These are phyloP conservation scores for Phalera bucephala DNA, from an alignment of 2,888 invertebrate genomes.

Conservation along the genomic window DNA sequence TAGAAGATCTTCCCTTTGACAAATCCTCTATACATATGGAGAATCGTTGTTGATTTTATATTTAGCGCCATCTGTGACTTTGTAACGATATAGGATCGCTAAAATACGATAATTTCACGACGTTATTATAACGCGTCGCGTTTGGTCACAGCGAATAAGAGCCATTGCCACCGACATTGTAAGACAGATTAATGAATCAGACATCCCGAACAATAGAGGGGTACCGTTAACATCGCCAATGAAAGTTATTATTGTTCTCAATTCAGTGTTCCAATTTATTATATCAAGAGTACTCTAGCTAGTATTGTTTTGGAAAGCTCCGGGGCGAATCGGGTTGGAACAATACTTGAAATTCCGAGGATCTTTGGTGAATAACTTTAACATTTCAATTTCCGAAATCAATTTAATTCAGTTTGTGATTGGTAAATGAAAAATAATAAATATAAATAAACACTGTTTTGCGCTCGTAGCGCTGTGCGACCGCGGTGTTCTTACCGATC, in stretches of 20 bases:
- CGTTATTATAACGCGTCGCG: too few relatives aligned
- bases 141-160: too few relatives aligned
- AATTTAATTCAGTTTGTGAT: slow-evolving; percentile 14
- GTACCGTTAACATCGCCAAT: slow-evolving; percentile 40
- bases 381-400: slow-evolving; percentile 13
- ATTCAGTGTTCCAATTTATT: slow-evolving; percentile 48
- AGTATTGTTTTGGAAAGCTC: slow-evolving; percentile 40
- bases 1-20: too few relatives aligned
- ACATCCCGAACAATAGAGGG: slow-evolving; percentile 36
- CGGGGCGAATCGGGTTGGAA: slow-evolving; percentile 18
- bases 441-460: too few relatives aligned
- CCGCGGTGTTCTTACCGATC: too few relatives aligned
- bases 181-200: slow-evolving; percentile 42
- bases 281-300: slow-evolving; percentile 41
- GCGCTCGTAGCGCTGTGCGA: too few relatives aligned
- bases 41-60: too few relatives aligned
- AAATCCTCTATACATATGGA: too few relatives aligned
- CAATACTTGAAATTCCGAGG: slow-evolving; percentile 15
- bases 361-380: slow-evolving; percentile 13
- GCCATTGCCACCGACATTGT: slow-evolving; percentile 4
- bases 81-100: too few relatives aligned
- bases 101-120: too few relatives aligned
- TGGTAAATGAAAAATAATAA: too few relatives aligned
- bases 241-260: slow-evolving; percentile 45
- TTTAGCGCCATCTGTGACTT: too few relatives aligned